These are phyloP conservation scores for Drosophila siamana DNA, from an alignment of 2,888 invertebrate species.

Conservation along the genomic window DNA sequence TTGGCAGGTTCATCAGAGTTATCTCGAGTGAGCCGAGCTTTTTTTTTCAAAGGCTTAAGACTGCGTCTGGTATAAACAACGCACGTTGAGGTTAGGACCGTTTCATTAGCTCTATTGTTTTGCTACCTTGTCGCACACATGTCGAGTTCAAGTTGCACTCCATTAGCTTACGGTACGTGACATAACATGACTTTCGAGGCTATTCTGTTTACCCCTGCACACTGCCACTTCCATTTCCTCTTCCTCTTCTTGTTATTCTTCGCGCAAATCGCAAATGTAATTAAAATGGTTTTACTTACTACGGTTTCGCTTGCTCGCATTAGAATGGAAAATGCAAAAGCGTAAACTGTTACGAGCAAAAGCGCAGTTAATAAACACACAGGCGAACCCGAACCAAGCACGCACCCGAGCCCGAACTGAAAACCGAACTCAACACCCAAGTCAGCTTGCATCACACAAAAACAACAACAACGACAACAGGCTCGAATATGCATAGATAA, in stretches of 20 bases:
- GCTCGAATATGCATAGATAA: background rate
- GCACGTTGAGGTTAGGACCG: background rate
- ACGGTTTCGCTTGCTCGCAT: conserved; percentile 69
- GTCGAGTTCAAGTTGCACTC: conserved; percentile 60
- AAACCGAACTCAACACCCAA: conserved; percentile 5
- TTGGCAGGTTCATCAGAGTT: conserved; percentile 29
- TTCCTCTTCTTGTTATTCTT: conserved; percentile 10
- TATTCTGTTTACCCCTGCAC: conserved; percentile 8
- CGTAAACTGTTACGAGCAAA: conserved; percentile 55
- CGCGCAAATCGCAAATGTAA: conserved; percentile 50
- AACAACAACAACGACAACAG: conserved; percentile 32
- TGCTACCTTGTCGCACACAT: conserved; percentile 49
- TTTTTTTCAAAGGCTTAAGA: conserved; percentile 7
- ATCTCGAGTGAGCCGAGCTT: conserved; percentile 32
- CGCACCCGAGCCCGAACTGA: conserved; percentile 20
- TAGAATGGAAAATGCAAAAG: conserved; percentile 43
- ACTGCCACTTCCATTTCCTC: conserved; percentile 8
- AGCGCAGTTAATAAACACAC: conserved; percentile 49
- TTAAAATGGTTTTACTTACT: conserved; percentile 79
- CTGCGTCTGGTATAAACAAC: background rate
- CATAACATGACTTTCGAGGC: conserved; percentile 50
- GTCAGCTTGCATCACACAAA: conserved; percentile 54
- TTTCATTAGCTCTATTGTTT: conserved; percentile 43
- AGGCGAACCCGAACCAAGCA: conserved; percentile 26
- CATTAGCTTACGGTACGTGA: conserved; percentile 64